These are phyloP conservation scores for Monomorium pharaonis DNA, from an alignment of 1,140 invertebrate species.

Conservation along the genomic window DNA sequence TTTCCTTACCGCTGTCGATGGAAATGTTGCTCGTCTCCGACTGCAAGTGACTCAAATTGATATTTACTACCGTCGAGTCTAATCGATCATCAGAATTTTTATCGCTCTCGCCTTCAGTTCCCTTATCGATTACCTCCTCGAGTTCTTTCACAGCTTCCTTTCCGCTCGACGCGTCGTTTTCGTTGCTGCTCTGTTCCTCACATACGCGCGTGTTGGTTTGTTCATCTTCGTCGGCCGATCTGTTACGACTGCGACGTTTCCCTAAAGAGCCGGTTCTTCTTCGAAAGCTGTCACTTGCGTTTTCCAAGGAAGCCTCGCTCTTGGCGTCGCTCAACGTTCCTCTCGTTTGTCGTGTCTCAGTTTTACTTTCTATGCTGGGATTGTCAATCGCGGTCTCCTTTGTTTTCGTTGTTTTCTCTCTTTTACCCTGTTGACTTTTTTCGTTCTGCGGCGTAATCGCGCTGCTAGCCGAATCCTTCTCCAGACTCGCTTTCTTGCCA, in stretches of 20 bases:
- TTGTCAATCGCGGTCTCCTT: background rate
- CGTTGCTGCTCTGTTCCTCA: background rate
- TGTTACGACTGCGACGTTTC: conserved; percentile 60
- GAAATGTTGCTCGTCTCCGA: conserved; percentile 80
- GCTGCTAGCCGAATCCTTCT: conserved; percentile 7
- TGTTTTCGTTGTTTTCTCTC: background rate
- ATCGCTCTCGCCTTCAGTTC: background rate
- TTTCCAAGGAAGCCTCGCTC: conserved; percentile 11
- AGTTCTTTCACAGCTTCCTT: background rate
- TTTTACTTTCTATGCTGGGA: background rate
- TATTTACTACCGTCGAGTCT: conserved; percentile 63
- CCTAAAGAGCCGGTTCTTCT: conserved; percentile 44
- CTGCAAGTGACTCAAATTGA: conserved; percentile 79
- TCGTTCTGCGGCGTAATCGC: background rate
- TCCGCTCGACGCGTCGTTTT: background rate
- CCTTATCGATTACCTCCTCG: background rate
- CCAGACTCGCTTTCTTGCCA: conserved; percentile 30
- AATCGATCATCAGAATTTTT: background rate
- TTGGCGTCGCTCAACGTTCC: conserved; percentile 13
- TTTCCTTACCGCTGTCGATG: conserved; percentile 84
- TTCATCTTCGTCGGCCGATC: conserved; percentile 4
- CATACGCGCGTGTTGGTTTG: background rate
- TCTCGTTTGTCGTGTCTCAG: conserved; percentile 53
- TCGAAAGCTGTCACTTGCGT: background rate
- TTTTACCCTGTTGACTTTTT: conserved; percentile 5